Conservation (phyloP, 2,888 invertebrate species). For the Lottia scabra region DNA sequence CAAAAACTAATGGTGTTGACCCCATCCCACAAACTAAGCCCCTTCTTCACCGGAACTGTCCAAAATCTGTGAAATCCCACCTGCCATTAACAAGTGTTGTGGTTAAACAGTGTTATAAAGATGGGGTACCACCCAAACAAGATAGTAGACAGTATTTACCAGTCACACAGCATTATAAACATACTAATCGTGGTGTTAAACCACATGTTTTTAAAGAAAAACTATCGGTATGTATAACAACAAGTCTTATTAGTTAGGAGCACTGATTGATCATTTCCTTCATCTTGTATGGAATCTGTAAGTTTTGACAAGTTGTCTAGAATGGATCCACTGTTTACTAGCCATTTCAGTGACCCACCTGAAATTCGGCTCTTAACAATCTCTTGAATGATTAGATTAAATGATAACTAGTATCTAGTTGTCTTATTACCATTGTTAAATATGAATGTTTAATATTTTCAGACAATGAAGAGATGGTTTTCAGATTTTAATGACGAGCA, state of each 20-base stretch:
- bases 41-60: background rate
- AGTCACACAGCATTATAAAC: slow-evolving; percentile 12
- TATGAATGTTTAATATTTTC: slow-evolving; percentile 31
- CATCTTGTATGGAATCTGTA: no score
- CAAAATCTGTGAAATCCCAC: slow-evolving; percentile 20
- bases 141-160: background rate
- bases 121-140: background rate
- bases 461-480: slow-evolving; percentile 67
- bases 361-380: no score
- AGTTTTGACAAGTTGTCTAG: no score
- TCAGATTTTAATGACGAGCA: slow-evolving; percentile 66
- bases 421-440: no score
- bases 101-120: background rate
- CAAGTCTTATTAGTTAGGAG: no score
- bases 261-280: no score
- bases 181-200: slow-evolving; percentile 45
- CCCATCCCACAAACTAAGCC: slow-evolving; percentile 10
- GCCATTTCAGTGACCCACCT: no score
- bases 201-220: slow-evolving; percentile 56
- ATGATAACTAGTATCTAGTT: no score
- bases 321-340: no score
- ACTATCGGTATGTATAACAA: slow-evolving; percentile 44
- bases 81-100: slow-evolving; percentile 7
- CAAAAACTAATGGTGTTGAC: slow-evolving; percentile 12
- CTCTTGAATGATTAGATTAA: no score